A percentile compares a stretch with the other conserved stretches of the same genome.
Evolutionary conservation across 2,113 vertebrate species (phyloP).

Genomic region (Todiramphus saurophagus): DNA sequence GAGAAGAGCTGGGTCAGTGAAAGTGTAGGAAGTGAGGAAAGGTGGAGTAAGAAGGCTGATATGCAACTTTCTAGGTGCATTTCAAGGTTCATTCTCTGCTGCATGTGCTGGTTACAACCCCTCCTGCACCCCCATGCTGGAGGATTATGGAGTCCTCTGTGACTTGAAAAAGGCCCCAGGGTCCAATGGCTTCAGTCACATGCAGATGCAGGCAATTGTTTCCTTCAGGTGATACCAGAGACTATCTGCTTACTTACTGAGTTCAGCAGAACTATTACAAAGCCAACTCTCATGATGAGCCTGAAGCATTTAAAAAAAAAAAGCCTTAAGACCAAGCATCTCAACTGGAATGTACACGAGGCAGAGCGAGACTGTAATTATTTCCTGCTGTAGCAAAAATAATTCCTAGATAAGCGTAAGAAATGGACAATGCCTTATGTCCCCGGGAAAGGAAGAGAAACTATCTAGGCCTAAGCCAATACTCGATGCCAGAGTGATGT

Average conservation of each 20-base stretch:
- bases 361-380: not conserved
- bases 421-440: not conserved
- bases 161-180: not conserved
- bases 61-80: not conserved
- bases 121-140: not conserved
- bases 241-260: not conserved
- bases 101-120: not conserved
- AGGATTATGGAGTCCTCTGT: not conserved
- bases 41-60: not conserved
- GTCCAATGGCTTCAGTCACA: not conserved
- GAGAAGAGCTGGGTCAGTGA: not conserved
- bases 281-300: not conserved
- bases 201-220: not conserved
- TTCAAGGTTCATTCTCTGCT: not conserved
- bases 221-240: not conserved
- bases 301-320: not conserved
- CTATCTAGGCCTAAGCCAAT: not conserved
- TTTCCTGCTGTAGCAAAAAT: not conserved
- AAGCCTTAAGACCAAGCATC: fast-evolving
- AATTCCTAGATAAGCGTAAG: not conserved
- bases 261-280: not conserved
- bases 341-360: not conserved
- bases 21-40: not conserved
- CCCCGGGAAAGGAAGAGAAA: not conserved
- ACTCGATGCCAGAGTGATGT: not conserved